Conservation (phyloP, 2,888 invertebrate species). For the Operophtera brumata region DNA sequence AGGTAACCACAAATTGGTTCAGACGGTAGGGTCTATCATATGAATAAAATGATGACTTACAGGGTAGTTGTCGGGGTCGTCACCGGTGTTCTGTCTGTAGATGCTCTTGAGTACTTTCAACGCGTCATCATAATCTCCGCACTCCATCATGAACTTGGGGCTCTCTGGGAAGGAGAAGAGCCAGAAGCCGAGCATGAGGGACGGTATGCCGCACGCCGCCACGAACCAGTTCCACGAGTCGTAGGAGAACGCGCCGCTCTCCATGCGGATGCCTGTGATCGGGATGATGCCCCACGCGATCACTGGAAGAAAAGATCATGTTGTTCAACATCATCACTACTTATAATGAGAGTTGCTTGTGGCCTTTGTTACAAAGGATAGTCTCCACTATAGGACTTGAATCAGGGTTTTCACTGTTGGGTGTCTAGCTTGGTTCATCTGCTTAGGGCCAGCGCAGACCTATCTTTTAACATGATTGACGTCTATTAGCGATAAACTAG, state of each 20-base stretch:
- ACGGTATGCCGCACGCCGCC: conserved; percentile 86
- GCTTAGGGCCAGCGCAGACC: no score
- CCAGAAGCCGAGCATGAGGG: conserved; percentile 85
- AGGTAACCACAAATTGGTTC: no score
- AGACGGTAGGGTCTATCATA: neutral
- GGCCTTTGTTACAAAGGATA: no score
- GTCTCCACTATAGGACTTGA: no score
- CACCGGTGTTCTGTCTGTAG: conserved; percentile 86
- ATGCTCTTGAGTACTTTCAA: conserved; percentile 84
- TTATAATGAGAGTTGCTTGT: no score
- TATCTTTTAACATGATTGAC: no score
- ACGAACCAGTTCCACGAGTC: conserved; percentile 92
- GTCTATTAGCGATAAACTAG: no score
- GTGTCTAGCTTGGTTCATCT: no score
- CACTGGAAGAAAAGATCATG: conserved; percentile 63
- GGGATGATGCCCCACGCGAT: conserved; percentile 91
- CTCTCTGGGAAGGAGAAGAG: conserved; percentile 89
- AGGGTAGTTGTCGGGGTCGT: conserved; percentile 85
- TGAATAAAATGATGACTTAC: conserved; percentile 66
- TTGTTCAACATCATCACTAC: neutral
- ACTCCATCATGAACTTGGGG: conserved; percentile 90
- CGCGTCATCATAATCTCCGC: conserved; percentile 88
- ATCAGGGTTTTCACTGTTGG: no score
- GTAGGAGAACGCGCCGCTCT: conserved; percentile 82
- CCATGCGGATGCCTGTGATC: conserved; percentile 81